Evolutionary conservation across 2,888 invertebrate genomes (phyloP).

Genomic region (Leucozona laternaria): DNA sequence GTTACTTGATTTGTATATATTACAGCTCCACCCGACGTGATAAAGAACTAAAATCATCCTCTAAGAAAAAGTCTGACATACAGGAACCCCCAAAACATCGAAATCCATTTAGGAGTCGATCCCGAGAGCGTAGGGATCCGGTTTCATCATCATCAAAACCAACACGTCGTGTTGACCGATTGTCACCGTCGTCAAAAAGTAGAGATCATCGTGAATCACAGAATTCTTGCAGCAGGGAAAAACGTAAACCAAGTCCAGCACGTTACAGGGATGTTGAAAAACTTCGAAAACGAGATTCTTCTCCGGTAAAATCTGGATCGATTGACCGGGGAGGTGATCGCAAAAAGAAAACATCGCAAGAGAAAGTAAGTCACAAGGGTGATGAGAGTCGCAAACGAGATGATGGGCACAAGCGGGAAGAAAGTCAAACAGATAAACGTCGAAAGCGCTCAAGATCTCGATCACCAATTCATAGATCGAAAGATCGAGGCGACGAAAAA

Average conservation of each 20-base stretch:
- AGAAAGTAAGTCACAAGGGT: slow-evolving; percentile 20
- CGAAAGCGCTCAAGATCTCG: slow-evolving; percentile 56
- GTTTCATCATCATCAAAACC: slow-evolving; percentile 61
- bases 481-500: slow-evolving; percentile 64
- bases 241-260: slow-evolving; percentile 56
- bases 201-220: slow-evolving; percentile 50
- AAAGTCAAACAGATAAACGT: slow-evolving; percentile 42
- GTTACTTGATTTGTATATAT: neutral
- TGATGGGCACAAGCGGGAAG: slow-evolving; percentile 23
- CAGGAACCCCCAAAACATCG: slow-evolving; percentile 64
- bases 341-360: slow-evolving; percentile 43
- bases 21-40: slow-evolving; percentile 78
- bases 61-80: slow-evolving; percentile 64
- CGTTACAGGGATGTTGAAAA: slow-evolving; percentile 52
- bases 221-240: slow-evolving; percentile 31
- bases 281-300: slow-evolving; percentile 46
- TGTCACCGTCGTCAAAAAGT: slow-evolving; percentile 68
- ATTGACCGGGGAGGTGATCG: slow-evolving; percentile 50
- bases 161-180: slow-evolving; percentile 76
- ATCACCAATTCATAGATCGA: slow-evolving; percentile 66
- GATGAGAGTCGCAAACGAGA: slow-evolving; percentile 27
- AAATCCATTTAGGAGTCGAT: slow-evolving; percentile 80
- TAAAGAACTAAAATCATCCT: slow-evolving; percentile 55
- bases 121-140: slow-evolving; percentile 78
- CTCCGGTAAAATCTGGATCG: slow-evolving; percentile 38